Percentiles rank a stretch among this genome's conserved stretches.
phyloP scores from a whole-genome alignment of 2,888 invertebrate genomes.

The Caradrina clavipalpis region DNA sequence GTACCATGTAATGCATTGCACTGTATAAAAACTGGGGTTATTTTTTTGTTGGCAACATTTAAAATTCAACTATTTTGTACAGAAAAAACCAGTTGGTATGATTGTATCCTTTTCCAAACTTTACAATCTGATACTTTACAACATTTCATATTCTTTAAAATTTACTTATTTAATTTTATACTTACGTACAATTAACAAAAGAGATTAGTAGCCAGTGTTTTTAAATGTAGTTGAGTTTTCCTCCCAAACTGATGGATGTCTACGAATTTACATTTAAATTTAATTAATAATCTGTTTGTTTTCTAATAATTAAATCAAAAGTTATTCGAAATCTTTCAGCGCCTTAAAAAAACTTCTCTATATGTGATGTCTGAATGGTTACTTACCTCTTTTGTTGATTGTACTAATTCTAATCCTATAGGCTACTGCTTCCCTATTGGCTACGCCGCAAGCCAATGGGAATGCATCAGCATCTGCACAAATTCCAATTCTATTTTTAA shows the following conservation, averaged over 20 bases:
- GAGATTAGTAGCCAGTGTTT: too few relatives aligned
- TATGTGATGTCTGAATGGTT: too few relatives aligned
- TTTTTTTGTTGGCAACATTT: constrained; percentile 1
- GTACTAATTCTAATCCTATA: too few relatives aligned
- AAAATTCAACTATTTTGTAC: constrained; percentile 29
- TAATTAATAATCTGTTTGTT: too few relatives aligned
- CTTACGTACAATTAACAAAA: too few relatives aligned
- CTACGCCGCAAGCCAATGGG: constrained; percentile 1
- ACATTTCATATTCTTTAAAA: constrained; percentile 7
- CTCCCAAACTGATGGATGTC: too few relatives aligned
- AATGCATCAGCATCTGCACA: background rate
- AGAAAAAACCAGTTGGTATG: constrained; percentile 13
- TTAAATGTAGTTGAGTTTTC: too few relatives aligned
- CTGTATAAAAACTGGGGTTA: background rate
- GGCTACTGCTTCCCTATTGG: background rate
- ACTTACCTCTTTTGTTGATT: too few relatives aligned
- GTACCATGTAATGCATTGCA: constrained; percentile 10
- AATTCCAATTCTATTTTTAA: constrained; percentile 1
- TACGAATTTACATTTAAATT: too few relatives aligned
- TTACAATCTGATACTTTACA: constrained; percentile 1
- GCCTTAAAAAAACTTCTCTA: too few relatives aligned
- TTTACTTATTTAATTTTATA: background rate
- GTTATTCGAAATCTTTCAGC: too few relatives aligned
- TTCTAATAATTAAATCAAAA: too few relatives aligned
- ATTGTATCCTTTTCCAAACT: background rate